Evolutionary conservation across 2,888 invertebrate genomes (phyloP).

Genomic region (Hofmannophila pseudospretella): DNA sequence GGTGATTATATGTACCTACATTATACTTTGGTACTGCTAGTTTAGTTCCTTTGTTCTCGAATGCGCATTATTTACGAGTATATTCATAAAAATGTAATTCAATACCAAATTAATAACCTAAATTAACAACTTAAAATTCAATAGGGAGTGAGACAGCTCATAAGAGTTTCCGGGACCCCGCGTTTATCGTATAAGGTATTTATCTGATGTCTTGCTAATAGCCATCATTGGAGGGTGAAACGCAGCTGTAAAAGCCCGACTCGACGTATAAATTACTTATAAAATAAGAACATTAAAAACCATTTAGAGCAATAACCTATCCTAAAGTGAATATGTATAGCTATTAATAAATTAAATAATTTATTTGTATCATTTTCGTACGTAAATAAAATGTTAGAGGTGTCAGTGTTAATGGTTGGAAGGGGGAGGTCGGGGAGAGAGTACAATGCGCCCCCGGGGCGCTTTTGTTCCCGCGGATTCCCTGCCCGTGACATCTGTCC

Average conservation of each 20-base stretch:
- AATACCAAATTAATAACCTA: conserved; percentile 14
- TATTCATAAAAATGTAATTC: conserved; percentile 2
- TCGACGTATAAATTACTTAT: conserved; percentile 63
- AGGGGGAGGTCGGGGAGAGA: conserved; percentile 53
- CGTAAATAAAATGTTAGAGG: conserved; percentile 63
- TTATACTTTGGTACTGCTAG: too few species aligned
- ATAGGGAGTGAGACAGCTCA: conserved; percentile 28
- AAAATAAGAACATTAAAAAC: conserved; percentile 74
- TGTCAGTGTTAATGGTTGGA: conserved; percentile 68
- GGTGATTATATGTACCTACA: too few species aligned
- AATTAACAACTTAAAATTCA: conserved; percentile 25
- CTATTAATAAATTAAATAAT: conserved; percentile 68
- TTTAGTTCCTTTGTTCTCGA: too few species aligned
- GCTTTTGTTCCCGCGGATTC: conserved; percentile 66
- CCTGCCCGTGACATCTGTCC: conserved; percentile 76
- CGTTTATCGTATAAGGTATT: conserved; percentile 42
- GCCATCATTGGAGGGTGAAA: conserved; percentile 59
- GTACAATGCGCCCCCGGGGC: conserved; percentile 71
- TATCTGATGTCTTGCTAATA: conserved; percentile 70
- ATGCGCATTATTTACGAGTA: too few species aligned
- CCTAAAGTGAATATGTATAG: conserved; percentile 53
- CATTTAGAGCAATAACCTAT: conserved; percentile 72
- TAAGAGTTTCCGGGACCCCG: conserved; percentile 49
- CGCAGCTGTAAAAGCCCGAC: conserved; percentile 58
- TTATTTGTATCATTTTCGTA: conserved; percentile 67